Evolutionary conservation across 1,140 invertebrate genomes (phyloP), one percentile per base, ranked within the genome.

Genomic region (Dreissena rostriformis): DNA sequence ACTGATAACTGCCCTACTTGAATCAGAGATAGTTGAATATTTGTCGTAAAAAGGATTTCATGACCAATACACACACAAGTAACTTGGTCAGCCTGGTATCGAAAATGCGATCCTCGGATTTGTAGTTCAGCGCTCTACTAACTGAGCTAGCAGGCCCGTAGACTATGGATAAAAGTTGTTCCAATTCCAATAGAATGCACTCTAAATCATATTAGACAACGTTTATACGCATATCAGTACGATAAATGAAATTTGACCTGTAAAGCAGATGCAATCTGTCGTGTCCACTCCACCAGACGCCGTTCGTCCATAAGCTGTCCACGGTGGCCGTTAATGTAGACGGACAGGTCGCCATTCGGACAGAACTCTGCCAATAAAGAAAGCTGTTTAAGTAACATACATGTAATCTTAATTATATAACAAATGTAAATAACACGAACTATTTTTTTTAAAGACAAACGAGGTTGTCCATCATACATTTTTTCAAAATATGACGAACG

Each of bases 251-350:
- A 39, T 14, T 0, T 68, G 52, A 81, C 78, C 68, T 70, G 4
- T 14, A 81, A 24, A 19, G 78, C 78, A 22, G 26, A 39, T 7
- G 67, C 72, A 7, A 81, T 81, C 24, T 81, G 78, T 8, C 68
- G 8, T 0, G 72, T 72, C 78, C 78, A 81, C 29, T 71, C 68
- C 52, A 81, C 28, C 22, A 71, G 55, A 0, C 67, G 65, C 19
- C 55, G 22, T 26, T 81, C 78, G n/a, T 81, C 78, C 68, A 81
- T 71, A 4, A 24, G 28, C 10, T 67, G 71, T 1, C 78, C 78
- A 14, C 22, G 26, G 53, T 81, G 67, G 7, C 49, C 68, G 5
- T n/a, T 11, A 15, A 81, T 51, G 26, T 72, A 81, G 22, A 4
- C 68, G 14, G 53, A 12, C 6, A 81, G 22, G 55, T 81, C 78